Base-by-base conservation (phyloP, 1,140 invertebrate species). In the Scaptomyza montana region DNA sequence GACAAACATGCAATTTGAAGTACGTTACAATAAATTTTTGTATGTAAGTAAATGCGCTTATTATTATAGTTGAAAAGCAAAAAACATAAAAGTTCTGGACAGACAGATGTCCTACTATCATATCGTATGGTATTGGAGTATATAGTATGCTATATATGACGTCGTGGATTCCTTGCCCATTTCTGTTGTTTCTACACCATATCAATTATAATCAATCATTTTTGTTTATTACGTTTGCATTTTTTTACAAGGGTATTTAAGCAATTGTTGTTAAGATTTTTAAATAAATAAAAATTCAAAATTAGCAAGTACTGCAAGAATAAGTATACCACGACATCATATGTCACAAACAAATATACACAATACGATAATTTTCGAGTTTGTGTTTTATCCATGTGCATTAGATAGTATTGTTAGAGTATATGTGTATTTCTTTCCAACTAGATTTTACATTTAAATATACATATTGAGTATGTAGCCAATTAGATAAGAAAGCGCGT, bases 81-180 rank as follows among this genome's bases (percentile, higher is more conserved):
- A 81, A 86, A 66, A 36, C 8, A n/a, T 9, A 81, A 76, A 86
- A 75, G 41, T 60, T 74, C 56, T 65, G 60, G 51, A 59, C 33
- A 63, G 80, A 72, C 45, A 66, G 49, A 74, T 72, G 74, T 25
- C 70, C 33, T 59, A 28, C 25, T 46, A n/a, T 43, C 28, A 33
- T 30, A 19, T 33, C 9, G 47, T 49, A 49, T 19, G 46, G 25
- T 59, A 49, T 51, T 30, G 25, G 33, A 41, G 39, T 43, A 73
- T 39, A 43, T 72, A 55, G 80, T 81, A 90, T 91, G 90, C 77
- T 85, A 68, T 80, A 91, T 90, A 91, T 89, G 90, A 91, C 70
- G 86, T 91, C 90, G 86, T 91, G 90, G 86, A 89, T 80, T 74
- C 67, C 81, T 89, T 80, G 71, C 56, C 75, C 75, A 65, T 64